Evolutionary conservation across 2,888 invertebrate genomes (phyloP), one percentile per base, ranked within the genome.

Genomic region (Hesperia comma): DNA sequence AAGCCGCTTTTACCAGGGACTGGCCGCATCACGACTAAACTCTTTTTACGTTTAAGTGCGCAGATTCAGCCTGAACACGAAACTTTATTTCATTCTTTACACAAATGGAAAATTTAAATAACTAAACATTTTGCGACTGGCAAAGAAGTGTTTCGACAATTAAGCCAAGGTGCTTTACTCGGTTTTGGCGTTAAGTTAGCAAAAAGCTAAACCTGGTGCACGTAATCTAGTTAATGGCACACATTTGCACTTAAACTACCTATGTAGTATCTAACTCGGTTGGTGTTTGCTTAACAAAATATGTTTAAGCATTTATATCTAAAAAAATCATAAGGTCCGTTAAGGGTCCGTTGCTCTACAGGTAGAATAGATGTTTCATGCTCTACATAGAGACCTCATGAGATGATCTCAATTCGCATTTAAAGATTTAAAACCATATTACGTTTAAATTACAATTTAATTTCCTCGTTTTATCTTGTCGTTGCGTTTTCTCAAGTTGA

Each of bases 191-290:
- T 51, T 32, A 54, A 32, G 58, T 58, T 37, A 58, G 53, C 53
- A 41, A 77, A 77, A 79, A 77, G 73, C 69, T 70, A 40, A 63
- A 63, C 54, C 21, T 14, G 61, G 41, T 60, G 64, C 61, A 70
- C 71, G 68, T 74, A 71, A 77, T 75, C 71, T 69, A 70, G 69
- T 71, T 77, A 76, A 77, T 78, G 71, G 67, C 26, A 63, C 69
- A 69, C 73, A 75, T 77, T 69, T 73, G 72, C 72, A 19, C 19
- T 61, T 49, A 61, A 61, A 51, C 14, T 5, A n/a, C n/a, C n/a
- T n/a, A n/a, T n/a, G n/a, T n/a, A 32, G 32, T 49, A 32, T 8
- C 46, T 46, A 6, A 32, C 15, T n/a, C n/a, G 26, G 26, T 60
- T 32, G 6, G 10, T 33, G 1, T 43, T 57, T 32, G 46, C 46